These are phyloP conservation scores for Crocallis elinguaria DNA, from an alignment of 2,888 invertebrate genomes.

Conservation along the genomic window DNA sequence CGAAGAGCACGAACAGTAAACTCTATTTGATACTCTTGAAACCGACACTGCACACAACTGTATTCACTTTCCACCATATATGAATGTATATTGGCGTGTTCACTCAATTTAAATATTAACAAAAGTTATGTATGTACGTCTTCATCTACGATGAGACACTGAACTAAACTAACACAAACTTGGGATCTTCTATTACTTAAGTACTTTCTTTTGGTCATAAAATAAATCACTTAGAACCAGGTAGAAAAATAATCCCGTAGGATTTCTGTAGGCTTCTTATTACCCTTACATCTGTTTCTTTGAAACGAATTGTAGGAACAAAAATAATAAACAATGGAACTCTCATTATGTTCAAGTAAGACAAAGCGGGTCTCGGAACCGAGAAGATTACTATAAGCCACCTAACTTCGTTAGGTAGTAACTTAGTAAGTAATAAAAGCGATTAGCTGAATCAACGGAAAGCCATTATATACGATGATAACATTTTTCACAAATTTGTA, in stretches of 20 bases:
- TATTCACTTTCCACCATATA: neutral
- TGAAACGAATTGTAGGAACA: conserved; percentile 10
- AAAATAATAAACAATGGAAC: conserved; percentile 17
- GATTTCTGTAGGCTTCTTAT: conserved; percentile 31
- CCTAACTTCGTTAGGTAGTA: neutral
- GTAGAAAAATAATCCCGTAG: conserved; percentile 44
- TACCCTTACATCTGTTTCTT: conserved; percentile 23
- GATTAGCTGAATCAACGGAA: too few relatives aligned
- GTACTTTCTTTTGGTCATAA: conserved; percentile 37
- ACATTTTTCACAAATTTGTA: too few relatives aligned
- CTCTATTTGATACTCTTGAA: neutral
- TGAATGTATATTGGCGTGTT: neutral
- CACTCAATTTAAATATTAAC: too few relatives aligned
- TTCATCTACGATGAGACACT: conserved; percentile 30
- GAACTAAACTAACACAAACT: conserved; percentile 36
- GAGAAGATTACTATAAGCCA: neutral
- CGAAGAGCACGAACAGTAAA: too few relatives aligned
- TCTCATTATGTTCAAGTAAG: conserved; percentile 31
- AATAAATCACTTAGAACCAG: conserved; percentile 46
- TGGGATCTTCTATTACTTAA: conserved; percentile 30
- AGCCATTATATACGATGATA: too few relatives aligned
- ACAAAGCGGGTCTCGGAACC: conserved; percentile 21
- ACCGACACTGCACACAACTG: neutral
- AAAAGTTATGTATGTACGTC: too few relatives aligned
- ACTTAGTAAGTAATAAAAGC: too few relatives aligned